Evolutionary conservation across 1,140 invertebrate genomes (phyloP).

Genomic region (Laupala kohalensis): DNA sequence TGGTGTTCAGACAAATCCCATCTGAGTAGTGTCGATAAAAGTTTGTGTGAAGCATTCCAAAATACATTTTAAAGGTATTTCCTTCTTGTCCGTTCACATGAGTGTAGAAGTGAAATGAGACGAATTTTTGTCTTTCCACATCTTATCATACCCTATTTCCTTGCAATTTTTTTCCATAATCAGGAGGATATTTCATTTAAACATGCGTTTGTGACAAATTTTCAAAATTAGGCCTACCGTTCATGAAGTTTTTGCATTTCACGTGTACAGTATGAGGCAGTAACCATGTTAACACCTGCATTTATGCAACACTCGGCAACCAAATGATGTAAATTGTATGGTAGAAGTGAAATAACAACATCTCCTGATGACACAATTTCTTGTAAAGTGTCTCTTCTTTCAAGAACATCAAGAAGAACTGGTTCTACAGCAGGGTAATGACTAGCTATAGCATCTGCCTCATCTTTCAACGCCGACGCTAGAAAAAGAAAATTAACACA

Average conservation of each 20-base stretch:
- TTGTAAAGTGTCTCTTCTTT: slow-evolving; percentile 53
- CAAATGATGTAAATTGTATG: slow-evolving; percentile 75
- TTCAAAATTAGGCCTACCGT: no score
- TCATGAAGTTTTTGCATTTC: slow-evolving; percentile 69
- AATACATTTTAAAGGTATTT: no score
- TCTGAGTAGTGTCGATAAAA: no score
- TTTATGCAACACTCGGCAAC: slow-evolving; percentile 79
- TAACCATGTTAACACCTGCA: slow-evolving; percentile 82
- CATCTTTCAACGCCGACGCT: slow-evolving; percentile 75
- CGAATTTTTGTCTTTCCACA: no score
- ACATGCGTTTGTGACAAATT: no score
- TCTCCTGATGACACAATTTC: slow-evolving; percentile 62
- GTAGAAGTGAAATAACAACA: slow-evolving; percentile 81
- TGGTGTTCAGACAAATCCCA: no score
- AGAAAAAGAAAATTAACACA: background rate
- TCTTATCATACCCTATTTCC: no score
- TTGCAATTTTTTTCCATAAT: no score
- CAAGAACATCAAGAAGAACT: slow-evolving; percentile 65
- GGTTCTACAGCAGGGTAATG: slow-evolving; percentile 67
- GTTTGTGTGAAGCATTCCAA: no score
- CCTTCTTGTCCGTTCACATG: no score
- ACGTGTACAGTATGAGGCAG: slow-evolving; percentile 85
- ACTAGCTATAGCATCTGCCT: slow-evolving; percentile 67
- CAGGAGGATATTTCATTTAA: no score
- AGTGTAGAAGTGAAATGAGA: no score